Evolutionary conservation across 2,797 vertebrate genomes (phyloP).

Genomic region (Chelon labrosus): DNA sequence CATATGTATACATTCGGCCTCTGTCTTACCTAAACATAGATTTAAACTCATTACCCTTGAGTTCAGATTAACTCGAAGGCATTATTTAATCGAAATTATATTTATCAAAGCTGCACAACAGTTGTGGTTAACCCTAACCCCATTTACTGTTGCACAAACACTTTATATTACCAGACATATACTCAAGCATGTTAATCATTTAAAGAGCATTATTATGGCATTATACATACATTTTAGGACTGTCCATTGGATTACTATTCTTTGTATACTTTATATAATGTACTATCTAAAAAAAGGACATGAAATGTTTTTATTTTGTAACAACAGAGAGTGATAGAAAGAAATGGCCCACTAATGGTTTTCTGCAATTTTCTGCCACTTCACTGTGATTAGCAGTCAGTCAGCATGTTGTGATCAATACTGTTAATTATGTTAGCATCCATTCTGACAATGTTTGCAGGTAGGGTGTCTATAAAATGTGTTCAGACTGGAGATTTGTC

Average conservation of each 20-base stretch:
- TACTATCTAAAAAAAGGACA: background rate
- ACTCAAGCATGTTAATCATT: background rate
- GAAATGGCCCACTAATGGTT: background rate
- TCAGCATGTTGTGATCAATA: constrained; percentile 39
- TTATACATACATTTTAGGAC: background rate
- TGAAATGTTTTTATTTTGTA: background rate
- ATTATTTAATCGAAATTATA: constrained; percentile 15
- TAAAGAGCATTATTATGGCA: background rate
- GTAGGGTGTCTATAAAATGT: constrained; percentile 7
- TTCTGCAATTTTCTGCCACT: constrained; percentile 28
- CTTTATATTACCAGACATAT: background rate
- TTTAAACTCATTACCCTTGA: constrained; percentile 25
- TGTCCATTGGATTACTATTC: background rate
- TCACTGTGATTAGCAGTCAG: constrained; percentile 49
- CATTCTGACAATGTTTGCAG: constrained; percentile 8
- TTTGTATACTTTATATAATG: too few species aligned
- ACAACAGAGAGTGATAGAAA: background rate
- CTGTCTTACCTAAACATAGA: background rate
- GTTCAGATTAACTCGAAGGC: constrained; percentile 18
- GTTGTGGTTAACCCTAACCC: background rate
- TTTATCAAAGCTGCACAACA: background rate
- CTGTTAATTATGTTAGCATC: constrained; percentile 21
- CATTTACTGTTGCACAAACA: background rate
- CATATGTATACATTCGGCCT: constrained; percentile 19
- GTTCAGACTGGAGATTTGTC: background rate